Percentiles rank a stretch among this genome's conserved stretches.
Evolutionary conservation across 2,888 invertebrate genomes (phyloP).

Genomic region (Rotaria socialis): DNA sequence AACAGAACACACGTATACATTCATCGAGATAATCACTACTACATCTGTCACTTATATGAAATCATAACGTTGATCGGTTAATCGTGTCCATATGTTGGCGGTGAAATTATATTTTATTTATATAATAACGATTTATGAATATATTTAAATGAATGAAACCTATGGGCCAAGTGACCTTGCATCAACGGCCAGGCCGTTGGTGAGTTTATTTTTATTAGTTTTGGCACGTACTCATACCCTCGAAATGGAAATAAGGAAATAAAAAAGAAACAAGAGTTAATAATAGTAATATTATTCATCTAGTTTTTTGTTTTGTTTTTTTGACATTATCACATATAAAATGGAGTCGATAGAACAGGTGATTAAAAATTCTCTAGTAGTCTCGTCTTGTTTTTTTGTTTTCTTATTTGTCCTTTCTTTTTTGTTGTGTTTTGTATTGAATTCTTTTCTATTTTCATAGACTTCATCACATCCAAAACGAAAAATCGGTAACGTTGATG

Average conservation of each 20-base stretch:
- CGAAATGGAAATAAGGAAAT: conserved; percentile 23
- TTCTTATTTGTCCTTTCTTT: too few relatives aligned
- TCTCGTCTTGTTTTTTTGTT: neutral
- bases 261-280: neutral
- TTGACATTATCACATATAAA: neutral
- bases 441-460: neutral
- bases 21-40: conserved; percentile 10
- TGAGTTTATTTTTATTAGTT: conserved; percentile 1
- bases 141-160: neutral
- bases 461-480: neutral
- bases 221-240: neutral
- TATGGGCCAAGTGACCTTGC: neutral
- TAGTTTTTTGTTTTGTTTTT: neutral
- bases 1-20: conserved; percentile 7
- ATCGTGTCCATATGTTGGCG: neutral
- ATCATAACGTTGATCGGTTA: neutral
- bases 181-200: neutral
- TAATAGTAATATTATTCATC: conserved; percentile 7
- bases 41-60: neutral
- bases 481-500: neutral
- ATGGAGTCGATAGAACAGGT: conserved; percentile 15
- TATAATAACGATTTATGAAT: neutral
- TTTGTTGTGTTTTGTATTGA: too few relatives aligned
- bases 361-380: neutral
- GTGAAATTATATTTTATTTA: neutral